Evolutionary conservation across 1,140 invertebrate genomes (phyloP).

Genomic region (Drosophila jambulina): DNA sequence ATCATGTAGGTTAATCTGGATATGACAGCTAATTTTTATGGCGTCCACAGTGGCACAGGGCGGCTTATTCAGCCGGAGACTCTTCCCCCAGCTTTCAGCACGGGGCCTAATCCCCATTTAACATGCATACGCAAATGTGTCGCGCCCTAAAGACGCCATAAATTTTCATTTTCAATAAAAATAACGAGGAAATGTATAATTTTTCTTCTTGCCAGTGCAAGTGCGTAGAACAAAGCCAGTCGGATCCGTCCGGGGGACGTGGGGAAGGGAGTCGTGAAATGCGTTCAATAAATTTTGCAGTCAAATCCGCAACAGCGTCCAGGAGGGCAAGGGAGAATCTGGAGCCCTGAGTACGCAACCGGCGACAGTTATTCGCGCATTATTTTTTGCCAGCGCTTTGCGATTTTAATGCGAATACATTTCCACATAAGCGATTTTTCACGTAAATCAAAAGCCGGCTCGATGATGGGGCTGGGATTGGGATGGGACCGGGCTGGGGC

Average conservation of each 20-base stretch:
- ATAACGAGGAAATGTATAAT: constrained; percentile 65
- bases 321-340: constrained; percentile 14
- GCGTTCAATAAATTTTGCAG: constrained; percentile 78
- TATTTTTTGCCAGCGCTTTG: constrained; percentile 39
- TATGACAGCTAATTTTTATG: constrained; percentile 70
- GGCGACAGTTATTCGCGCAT: constrained; percentile 44
- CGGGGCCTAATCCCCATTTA: constrained; percentile 73
- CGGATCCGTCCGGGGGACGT: neutral
- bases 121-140: constrained; percentile 77
- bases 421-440: constrained; percentile 82
- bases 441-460: constrained; percentile 76
- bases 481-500: neutral
- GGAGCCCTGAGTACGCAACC: constrained; percentile 14
- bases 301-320: constrained; percentile 51
- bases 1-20: constrained; percentile 55
- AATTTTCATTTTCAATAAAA: constrained; percentile 80
- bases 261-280: constrained; percentile 36
- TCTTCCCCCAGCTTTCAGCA: constrained; percentile 17
- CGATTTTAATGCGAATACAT: constrained; percentile 65
- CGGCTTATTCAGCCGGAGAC: constrained; percentile 7
- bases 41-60: constrained; percentile 9
- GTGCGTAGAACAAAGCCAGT: constrained; percentile 60
- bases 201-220: constrained; percentile 44
- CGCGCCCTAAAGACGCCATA: constrained; percentile 78
- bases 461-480: constrained; percentile 44